Percentiles rank a stretch among this genome's conserved stretches.
These are phyloP conservation scores for Oligia fasciuncula DNA, from an alignment of 2,888 invertebrate genomes.

Conservation along the genomic window DNA sequence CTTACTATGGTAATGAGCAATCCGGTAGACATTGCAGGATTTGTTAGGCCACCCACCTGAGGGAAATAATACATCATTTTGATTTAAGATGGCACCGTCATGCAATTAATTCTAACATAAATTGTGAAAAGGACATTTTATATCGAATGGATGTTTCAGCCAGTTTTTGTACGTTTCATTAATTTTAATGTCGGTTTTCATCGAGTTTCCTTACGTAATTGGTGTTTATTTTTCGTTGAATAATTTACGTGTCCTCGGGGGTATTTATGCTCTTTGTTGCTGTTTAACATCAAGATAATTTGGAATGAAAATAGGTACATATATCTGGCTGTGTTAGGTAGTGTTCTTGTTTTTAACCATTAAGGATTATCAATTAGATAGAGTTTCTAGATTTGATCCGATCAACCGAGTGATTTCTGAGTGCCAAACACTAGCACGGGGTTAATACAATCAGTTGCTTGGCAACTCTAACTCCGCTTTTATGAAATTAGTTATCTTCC, in stretches of 20 bases:
- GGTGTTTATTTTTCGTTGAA: conserved; percentile 38
- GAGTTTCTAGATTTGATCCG: not conserved
- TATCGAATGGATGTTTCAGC: conserved; percentile 27
- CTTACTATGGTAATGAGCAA: conserved; percentile 67
- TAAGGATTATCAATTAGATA: not conserved
- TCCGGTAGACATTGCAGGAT: conserved; percentile 49
- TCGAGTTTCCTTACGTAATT: conserved; percentile 36
- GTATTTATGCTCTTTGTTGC: not conserved
- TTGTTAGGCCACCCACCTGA: conserved; percentile 55
- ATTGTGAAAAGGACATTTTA: conserved; percentile 44
- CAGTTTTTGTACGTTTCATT: conserved; percentile 43
- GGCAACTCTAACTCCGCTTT: not conserved
- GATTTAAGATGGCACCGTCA: conserved; percentile 62
- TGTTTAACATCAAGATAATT: conserved; percentile 22
- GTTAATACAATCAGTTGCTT: conserved; percentile 4
- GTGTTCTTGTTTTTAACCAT: not conserved
- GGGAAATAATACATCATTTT: conserved; percentile 64
- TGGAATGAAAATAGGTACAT: not conserved
- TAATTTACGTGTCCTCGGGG: conserved; percentile 11
- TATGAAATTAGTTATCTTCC: conserved; percentile 3
- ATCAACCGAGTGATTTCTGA: not conserved
- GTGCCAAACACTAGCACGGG: not conserved
- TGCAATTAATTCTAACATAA: conserved; percentile 57
- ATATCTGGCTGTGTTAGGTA: not conserved
- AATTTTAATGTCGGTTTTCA: conserved; percentile 39